Evolutionary conservation across 2,797 vertebrate species (phyloP).

Genomic region (Holocentrus rufus): DNA sequence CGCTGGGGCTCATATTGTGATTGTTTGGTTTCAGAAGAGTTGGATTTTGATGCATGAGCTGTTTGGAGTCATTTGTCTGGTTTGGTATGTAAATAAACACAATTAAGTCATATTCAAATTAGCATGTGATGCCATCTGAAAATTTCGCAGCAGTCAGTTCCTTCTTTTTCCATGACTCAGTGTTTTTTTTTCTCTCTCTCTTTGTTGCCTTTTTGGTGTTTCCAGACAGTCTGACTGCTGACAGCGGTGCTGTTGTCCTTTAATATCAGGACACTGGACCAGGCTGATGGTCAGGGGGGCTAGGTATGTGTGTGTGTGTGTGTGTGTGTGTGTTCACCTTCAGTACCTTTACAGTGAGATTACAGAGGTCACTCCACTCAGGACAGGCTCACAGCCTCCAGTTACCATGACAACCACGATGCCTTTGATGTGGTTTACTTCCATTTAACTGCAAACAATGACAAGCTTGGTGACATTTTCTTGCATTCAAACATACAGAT

Average conservation of each 20-base stretch:
- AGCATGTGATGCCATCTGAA: too few species aligned
- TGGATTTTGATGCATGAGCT: too few species aligned
- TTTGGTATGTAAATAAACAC: too few species aligned
- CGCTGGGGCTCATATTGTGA: too few species aligned
- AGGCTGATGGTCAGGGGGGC: conserved; percentile 15
- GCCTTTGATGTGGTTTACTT: conserved; percentile 47
- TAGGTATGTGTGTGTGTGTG: not conserved
- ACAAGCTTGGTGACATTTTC: too few species aligned
- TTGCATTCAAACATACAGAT: too few species aligned
- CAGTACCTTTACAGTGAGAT: conserved; percentile 50
- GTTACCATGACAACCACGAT: conserved; percentile 38
- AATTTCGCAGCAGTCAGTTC: too few species aligned
- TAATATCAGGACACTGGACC: conserved; percentile 42
- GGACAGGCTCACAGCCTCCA: conserved; percentile 46
- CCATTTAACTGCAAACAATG: too few species aligned
- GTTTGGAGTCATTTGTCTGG: too few species aligned
- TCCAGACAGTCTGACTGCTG: conserved; percentile 67
- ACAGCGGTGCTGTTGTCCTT: conserved; percentile 45
- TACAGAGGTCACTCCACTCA: conserved; percentile 51
- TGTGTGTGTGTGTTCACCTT: conserved; percentile 44
- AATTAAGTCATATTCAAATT: too few species aligned
- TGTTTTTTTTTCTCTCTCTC: not conserved
- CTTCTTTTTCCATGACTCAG: not conserved
- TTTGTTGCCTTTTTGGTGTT: conserved; percentile 40
- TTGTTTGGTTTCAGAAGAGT: too few species aligned